Percentiles rank a stretch among this genome's conserved stretches.
Evolutionary conservation across 2,797 vertebrate genomes (phyloP).

Genomic region (Sebastes matsubarae): DNA sequence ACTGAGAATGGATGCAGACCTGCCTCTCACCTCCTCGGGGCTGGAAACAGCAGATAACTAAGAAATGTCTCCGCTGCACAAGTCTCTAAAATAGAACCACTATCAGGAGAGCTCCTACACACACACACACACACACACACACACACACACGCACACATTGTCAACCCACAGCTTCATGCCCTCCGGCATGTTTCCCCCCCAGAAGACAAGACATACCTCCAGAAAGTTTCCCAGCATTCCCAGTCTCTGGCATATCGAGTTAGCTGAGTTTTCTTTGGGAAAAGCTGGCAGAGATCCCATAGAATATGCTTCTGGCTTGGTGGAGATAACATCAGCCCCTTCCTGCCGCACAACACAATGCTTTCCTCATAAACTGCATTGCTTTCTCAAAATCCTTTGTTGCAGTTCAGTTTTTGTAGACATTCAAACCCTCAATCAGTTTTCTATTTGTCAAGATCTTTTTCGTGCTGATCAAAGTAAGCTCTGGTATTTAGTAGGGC

Average conservation of each 20-base stretch:
- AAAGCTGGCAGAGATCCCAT: conserved; percentile 12
- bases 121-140: conserved; percentile 24
- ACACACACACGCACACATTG: conserved; percentile 24
- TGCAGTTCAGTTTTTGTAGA: background rate
- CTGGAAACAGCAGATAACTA: conserved; percentile 72
- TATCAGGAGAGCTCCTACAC: conserved; percentile 63
- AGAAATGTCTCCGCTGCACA: conserved; percentile 65
- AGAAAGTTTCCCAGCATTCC: conserved; percentile 56
- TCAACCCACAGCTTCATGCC: conserved; percentile 58
- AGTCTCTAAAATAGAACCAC: conserved; percentile 73
- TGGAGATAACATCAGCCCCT: conserved; percentile 30
- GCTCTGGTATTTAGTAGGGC: background rate
- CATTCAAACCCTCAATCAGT: background rate
- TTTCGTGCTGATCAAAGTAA: background rate
- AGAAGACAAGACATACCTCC: conserved; percentile 47
- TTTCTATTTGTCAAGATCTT: background rate
- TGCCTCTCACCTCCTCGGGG: conserved; percentile 68
- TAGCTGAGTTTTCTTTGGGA: conserved; percentile 9
- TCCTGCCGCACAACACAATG: conserved; percentile 16
- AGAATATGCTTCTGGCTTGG: conserved; percentile 17
- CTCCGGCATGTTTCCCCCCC: conserved; percentile 53
- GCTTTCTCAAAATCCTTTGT: background rate
- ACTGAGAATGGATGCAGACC: conserved; percentile 63
- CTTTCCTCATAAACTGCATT: conserved; percentile 8
- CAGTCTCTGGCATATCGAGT: conserved; percentile 26